phyloP scores from a whole-genome alignment of 2,888 invertebrate genomes.

The Acholoe squamosa region DNA sequence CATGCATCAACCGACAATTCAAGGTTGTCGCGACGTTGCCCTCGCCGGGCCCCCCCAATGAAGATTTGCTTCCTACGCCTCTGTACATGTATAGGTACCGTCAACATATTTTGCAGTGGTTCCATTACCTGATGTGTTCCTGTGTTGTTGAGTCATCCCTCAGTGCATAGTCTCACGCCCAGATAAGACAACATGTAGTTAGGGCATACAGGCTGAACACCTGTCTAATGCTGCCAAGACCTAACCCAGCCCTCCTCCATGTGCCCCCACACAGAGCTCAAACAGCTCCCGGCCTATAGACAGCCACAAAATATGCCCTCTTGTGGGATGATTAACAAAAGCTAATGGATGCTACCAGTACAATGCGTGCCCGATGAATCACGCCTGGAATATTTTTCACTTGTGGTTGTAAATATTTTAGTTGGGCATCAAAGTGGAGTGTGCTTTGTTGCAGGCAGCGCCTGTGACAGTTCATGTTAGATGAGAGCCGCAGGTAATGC shows the following conservation, averaged over 20 bases:
- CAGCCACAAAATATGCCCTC: neutral
- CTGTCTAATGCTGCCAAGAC: too few relatives aligned
- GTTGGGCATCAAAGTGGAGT: constrained; percentile 10
- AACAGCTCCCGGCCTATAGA: too few relatives aligned
- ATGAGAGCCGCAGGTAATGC: neutral
- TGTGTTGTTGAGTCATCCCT: too few relatives aligned
- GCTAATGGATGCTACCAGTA: constrained; percentile 11
- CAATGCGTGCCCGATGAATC: constrained; percentile 1
- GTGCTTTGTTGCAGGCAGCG: constrained; percentile 3
- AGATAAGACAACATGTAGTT: neutral
- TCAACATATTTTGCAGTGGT: too few relatives aligned
- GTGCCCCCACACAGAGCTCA: neutral
- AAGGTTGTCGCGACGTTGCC: too few relatives aligned
- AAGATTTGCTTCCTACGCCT: too few relatives aligned
- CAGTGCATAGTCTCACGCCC: too few relatives aligned
- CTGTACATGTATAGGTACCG: too few relatives aligned
- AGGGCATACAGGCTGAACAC: neutral
- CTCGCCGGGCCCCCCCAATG: too few relatives aligned
- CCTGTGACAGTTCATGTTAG: constrained; percentile 13
- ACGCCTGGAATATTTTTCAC: constrained; percentile 6
- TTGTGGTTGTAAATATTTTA: constrained; percentile 44
- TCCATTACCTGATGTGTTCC: too few relatives aligned
- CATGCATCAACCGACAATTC: too few relatives aligned
- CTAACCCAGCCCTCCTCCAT: neutral
- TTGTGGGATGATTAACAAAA: constrained; percentile 29